These are phyloP conservation scores for Erythrolamprus reginae DNA, from an alignment of 2,113 vertebrate species.

Conservation along the genomic window DNA sequence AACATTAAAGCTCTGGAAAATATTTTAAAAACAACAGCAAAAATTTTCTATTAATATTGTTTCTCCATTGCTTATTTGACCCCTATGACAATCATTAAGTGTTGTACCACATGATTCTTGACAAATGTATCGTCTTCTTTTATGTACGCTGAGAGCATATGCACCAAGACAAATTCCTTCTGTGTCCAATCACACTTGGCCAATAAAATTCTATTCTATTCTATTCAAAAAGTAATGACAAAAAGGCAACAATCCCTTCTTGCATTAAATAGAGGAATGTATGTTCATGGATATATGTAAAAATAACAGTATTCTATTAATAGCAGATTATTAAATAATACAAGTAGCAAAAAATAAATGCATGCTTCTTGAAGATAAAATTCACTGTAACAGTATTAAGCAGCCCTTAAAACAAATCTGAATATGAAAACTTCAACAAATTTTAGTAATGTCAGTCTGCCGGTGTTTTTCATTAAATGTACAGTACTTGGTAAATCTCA, in stretches of 20 bases:
- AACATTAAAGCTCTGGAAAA: neutral
- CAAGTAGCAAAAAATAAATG: neutral
- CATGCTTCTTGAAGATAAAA: neutral
- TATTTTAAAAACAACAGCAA: neutral
- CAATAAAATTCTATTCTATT: too few species aligned
- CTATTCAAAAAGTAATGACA: neutral
- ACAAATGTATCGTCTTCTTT: too few species aligned
- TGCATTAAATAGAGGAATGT: neutral
- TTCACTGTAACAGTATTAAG: neutral
- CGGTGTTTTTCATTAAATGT: neutral
- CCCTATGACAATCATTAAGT: too few species aligned
- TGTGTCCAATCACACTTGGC: too few species aligned
- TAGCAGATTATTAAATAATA: neutral
- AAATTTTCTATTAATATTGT: too few species aligned
- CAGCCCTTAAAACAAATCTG: neutral
- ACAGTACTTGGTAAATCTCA: neutral
- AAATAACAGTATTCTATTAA: neutral
- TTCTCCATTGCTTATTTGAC: too few species aligned
- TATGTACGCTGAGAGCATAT: too few species aligned
- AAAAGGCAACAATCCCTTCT: neutral
- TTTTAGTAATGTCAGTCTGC: neutral
- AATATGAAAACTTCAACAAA: neutral
- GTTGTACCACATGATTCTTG: too few species aligned
- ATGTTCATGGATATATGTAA: neutral
- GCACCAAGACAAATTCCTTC: too few species aligned